Percentiles rank a stretch among this genome's conserved stretches.
Evolutionary conservation across 2,113 vertebrate genomes (phyloP).

Genomic region (Tauraco erythrolophus): DNA sequence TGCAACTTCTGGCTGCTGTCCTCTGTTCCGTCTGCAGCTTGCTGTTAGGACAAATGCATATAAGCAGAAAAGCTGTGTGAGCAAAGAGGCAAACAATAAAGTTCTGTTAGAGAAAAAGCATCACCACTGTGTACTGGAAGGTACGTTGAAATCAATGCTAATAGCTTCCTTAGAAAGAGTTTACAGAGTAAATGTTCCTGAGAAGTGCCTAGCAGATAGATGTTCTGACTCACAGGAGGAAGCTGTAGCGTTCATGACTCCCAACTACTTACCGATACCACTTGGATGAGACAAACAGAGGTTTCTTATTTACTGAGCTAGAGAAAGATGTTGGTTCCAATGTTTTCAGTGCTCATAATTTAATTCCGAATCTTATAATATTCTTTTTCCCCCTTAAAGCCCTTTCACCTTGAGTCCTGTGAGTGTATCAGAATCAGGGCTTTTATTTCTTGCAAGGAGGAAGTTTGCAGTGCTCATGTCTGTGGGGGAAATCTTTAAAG

Average conservation of each 20-base stretch:
- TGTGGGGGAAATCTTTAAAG: background rate
- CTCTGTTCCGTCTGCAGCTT: background rate
- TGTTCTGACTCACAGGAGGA: background rate
- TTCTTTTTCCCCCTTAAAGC: background rate
- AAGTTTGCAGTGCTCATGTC: background rate
- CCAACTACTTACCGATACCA: background rate
- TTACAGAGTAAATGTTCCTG: background rate
- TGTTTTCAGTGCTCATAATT: background rate
- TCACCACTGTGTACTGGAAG: background rate
- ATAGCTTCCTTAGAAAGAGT: slow-evolving; percentile 5
- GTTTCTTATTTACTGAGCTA: background rate
- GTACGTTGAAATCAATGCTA: background rate
- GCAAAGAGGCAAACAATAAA: background rate
- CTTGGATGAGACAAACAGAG: background rate
- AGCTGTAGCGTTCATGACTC: background rate
- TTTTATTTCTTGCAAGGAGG: background rate
- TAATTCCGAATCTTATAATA: background rate
- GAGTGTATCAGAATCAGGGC: background rate
- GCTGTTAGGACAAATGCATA: background rate
- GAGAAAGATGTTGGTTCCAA: background rate
- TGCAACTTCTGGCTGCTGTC: background rate
- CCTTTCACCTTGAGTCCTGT: background rate
- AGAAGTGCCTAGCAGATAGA: background rate
- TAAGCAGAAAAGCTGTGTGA: slow-evolving; percentile 4
- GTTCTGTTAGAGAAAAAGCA: background rate